Evolutionary conservation across 2,888 invertebrate genomes (phyloP).

Genomic region (Tanytarsus gracilentus): DNA sequence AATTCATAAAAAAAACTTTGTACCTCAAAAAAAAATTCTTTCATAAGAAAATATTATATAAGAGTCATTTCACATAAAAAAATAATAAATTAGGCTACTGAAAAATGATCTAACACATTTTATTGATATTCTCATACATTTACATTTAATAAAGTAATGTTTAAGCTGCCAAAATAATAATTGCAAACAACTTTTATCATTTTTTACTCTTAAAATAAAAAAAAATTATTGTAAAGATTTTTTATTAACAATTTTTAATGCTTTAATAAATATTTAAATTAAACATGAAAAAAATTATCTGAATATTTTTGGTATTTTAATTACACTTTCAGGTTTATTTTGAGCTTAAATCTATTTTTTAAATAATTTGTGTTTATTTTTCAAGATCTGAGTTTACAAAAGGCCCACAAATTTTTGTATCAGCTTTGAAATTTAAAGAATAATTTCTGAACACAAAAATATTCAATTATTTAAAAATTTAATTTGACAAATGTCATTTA

Average conservation of each 20-base stretch:
- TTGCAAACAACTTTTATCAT: too few species aligned
- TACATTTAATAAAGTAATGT: neutral
- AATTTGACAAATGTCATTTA: neutral
- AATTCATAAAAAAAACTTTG: slow-evolving; percentile 4
- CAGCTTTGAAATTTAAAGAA: neutral
- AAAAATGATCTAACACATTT: neutral
- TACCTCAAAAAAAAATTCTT: slow-evolving; percentile 9
- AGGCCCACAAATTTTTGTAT: too few species aligned
- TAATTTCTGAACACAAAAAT: neutral
- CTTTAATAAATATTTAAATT: too few species aligned
- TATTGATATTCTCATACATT: neutral
- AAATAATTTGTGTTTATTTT: too few species aligned
- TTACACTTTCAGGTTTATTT: too few species aligned
- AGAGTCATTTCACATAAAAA: neutral
- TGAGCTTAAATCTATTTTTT: too few species aligned
- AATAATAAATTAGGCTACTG: neutral
- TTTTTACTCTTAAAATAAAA: neutral
- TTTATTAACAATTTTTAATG: neutral
- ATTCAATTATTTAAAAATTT: neutral
- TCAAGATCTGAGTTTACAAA: too few species aligned
- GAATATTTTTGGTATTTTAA: too few species aligned
- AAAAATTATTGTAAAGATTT: neutral
- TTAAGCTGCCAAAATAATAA: slow-evolving; percentile 9
- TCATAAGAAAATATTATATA: neutral
- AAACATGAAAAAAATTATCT: too few species aligned